phyloP scores from a whole-genome alignment of 2,888 invertebrate genomes.

The Neuroscelio doddi region DNA sequence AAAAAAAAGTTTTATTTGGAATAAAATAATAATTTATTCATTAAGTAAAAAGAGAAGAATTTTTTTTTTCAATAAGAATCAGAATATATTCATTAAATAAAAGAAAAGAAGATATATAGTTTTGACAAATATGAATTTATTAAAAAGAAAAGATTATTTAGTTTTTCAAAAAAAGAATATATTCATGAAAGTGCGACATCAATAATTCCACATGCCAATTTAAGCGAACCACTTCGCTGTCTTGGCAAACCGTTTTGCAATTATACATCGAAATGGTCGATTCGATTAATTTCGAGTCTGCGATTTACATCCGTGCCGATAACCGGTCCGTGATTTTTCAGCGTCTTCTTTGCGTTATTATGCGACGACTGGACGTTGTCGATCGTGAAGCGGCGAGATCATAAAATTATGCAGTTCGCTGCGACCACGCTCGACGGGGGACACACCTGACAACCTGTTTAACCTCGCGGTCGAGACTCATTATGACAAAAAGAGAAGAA shows the following conservation, averaged over 20 bases:
- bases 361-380: conserved; percentile 27
- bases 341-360: conserved; percentile 31
- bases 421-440: conserved; percentile 52
- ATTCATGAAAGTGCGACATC: conserved; percentile 3
- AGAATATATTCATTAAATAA: no score
- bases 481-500: conserved; percentile 64
- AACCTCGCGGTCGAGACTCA: conserved; percentile 61
- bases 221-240: background rate
- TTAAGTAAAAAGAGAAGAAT: no score
- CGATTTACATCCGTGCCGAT: conserved; percentile 40
- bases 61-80: no score
- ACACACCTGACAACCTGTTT: conserved; percentile 67
- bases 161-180: background rate
- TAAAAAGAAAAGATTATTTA: no score
- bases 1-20: no score
- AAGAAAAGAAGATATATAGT: no score
- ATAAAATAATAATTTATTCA: no score
- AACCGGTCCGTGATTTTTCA: conserved; percentile 43
- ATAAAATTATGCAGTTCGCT: conserved; percentile 63
- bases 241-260: background rate
- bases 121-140: no score
- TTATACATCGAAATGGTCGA: conserved; percentile 10
- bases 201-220: background rate
- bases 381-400: conserved; percentile 50
- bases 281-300: conserved; percentile 18